Evolutionary conservation across 2,888 invertebrate genomes (phyloP), one percentile per base, ranked within the genome.

Genomic region (Campoletis raptor): DNA sequence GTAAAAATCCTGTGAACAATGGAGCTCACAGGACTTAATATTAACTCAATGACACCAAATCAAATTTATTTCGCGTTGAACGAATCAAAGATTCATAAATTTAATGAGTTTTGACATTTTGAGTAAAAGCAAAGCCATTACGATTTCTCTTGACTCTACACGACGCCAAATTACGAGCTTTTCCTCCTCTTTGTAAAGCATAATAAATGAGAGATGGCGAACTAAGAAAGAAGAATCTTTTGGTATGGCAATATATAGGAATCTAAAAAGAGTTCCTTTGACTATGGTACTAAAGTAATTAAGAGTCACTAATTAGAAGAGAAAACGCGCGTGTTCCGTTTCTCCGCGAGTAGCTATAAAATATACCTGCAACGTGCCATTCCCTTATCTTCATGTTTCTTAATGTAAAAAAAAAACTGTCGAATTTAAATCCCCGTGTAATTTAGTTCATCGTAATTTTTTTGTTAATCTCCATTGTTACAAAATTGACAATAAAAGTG

Each of bases 241-340:
- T 24, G n/a, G 80, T 74, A 36, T 70, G 76, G 36, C 72, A 45
- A 85, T 85, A 81, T 81, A 78, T 30, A 72, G 73, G 82, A 85
- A 85, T 82, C 61, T 67, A 54, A 82, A 82, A 70, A 64, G 67
- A 45, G 45, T 8, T 36, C 42, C 64, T 79, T 45, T 30, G 42
- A 72, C 52, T 78, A 76, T 82, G 79, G n/a, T 24, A 42, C 36
- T 30, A 24, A 77, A 87, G 86, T 73, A 81, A 88, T 88, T 83
- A 87, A 83, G 85, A 83, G 83, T 81, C 69, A 73, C 85, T 85
- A 88, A 88, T 87, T 85, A 87, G 72, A 48, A 70, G 61, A 64
- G 69, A 64, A 45, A 52, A 12, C 30, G 57, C 30, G 67, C 57
- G 76, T 30, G 21, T n/a, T 54, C 76, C 12, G 10, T 30, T 40